These are phyloP conservation scores for Halocaridina rubra DNA, from an alignment of 2,888 invertebrate species.

Conservation along the genomic window DNA sequence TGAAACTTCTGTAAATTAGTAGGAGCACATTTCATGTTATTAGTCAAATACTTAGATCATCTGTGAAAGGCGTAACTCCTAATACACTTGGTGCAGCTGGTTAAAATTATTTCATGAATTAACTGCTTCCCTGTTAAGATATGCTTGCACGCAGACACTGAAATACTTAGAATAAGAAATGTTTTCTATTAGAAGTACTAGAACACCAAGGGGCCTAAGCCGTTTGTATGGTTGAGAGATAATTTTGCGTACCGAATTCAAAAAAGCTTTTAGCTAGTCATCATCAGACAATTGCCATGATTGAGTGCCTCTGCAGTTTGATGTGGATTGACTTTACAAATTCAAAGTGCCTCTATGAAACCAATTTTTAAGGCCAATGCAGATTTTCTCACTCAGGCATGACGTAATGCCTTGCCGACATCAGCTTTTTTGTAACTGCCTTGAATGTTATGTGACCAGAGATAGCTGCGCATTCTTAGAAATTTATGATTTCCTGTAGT, in stretches of 20 bases:
- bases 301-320: neutral
- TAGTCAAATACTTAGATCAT: too few species aligned
- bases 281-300: neutral
- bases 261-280: neutral
- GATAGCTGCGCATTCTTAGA: neutral
- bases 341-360: neutral
- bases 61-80: too few species aligned
- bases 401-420: neutral
- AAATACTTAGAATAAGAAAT: neutral
- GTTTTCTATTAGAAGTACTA: neutral
- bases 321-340: neutral
- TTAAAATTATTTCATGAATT: too few species aligned
- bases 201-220: neutral
- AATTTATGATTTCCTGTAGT: neutral
- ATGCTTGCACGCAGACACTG: too few species aligned
- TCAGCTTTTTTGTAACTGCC: neutral
- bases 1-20: too few species aligned
- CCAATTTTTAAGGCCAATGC: neutral
- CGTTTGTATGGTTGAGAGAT: neutral
- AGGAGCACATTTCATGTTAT: too few species aligned
- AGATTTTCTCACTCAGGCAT: neutral
- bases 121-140: too few species aligned
- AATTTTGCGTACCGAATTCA: too few species aligned
- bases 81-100: too few species aligned
- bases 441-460: neutral